Evolutionary conservation across 2,113 vertebrate genomes (phyloP).

Genomic region (Loxodonta africana): DNA sequence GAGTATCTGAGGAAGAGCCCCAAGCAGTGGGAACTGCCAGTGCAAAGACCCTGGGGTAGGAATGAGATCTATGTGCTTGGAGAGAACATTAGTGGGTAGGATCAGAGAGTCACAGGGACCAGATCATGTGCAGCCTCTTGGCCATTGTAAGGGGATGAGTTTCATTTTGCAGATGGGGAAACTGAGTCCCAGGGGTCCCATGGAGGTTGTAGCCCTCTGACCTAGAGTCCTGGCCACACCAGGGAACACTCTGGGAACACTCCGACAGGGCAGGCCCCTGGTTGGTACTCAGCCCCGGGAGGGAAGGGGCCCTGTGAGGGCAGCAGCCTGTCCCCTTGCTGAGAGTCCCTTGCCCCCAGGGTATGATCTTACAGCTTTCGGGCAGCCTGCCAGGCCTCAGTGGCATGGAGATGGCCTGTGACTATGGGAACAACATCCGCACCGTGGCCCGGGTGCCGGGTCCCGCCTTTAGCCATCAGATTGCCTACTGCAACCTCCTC

Average conservation of each 20-base stretch:
- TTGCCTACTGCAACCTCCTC: slow-evolving; percentile 95
- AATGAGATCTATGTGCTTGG: not conserved
- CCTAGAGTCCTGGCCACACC: not conserved
- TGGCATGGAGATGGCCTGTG: slow-evolving; percentile 94
- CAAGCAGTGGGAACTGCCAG: not conserved
- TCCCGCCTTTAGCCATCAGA: slow-evolving; percentile 90
- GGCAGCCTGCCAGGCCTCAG: slow-evolving; percentile 95
- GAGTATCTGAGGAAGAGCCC: not conserved
- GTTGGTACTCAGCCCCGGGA: not conserved
- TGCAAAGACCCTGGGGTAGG: not conserved
- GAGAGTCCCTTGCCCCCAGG: slow-evolving; percentile 82
- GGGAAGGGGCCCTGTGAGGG: not conserved
- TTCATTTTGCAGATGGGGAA: not conserved
- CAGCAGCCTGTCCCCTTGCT: not conserved
- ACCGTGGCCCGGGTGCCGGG: slow-evolving; percentile 92
- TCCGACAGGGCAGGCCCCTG: not conserved
- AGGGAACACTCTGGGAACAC: not conserved
- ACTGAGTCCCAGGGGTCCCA: not conserved
- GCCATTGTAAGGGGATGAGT: not conserved
- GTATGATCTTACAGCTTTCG: slow-evolving; percentile 95
- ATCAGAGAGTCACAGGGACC: not conserved
- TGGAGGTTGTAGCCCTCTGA: not conserved
- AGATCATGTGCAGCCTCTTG: not conserved
- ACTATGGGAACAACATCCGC: slow-evolving; percentile 91
- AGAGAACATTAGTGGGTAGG: not conserved